These are phyloP conservation scores for Chiloscyllium punctatum DNA, from an alignment of 2,797 vertebrate species.

Conservation along the genomic window DNA sequence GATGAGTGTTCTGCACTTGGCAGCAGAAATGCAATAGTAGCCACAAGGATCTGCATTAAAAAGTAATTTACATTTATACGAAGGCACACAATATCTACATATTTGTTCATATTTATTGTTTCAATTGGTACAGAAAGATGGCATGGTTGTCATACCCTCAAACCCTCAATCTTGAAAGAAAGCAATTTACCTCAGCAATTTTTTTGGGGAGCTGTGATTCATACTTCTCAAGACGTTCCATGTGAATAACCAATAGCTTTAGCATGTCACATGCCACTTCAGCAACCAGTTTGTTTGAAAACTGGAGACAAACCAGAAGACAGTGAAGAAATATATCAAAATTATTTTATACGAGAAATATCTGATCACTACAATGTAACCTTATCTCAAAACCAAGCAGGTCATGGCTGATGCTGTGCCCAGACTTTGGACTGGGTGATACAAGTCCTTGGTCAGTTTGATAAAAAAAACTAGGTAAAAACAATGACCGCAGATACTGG, in stretches of 20 bases:
- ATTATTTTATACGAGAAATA: background rate
- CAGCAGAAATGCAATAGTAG: slow-evolving; percentile 91
- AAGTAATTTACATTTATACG: slow-evolving; percentile 42
- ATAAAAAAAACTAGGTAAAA: too few relatives aligned
- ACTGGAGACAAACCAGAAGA: slow-evolving; percentile 59
- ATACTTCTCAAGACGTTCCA: slow-evolving; percentile 81
- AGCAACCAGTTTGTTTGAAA: slow-evolving; percentile 86
- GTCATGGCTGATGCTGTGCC: too few relatives aligned
- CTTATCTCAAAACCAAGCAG: background rate
- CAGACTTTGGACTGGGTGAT: too few relatives aligned
- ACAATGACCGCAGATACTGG: too few relatives aligned
- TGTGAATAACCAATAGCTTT: slow-evolving; percentile 85
- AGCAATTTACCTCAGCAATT: slow-evolving; percentile 78
- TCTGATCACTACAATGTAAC: background rate
- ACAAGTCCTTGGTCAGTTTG: too few relatives aligned
- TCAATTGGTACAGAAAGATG: slow-evolving; percentile 37
- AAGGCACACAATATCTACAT: slow-evolving; percentile 41
- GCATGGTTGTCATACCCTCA: background rate
- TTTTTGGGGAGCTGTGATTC: slow-evolving; percentile 77
- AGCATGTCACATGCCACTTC: slow-evolving; percentile 89
- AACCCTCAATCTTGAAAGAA: background rate
- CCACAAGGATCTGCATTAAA: slow-evolving; percentile 83
- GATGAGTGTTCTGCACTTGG: slow-evolving; percentile 87
- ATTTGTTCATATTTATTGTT: slow-evolving; percentile 44
- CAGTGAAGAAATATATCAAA: slow-evolving; percentile 17